phyloP scores from a whole-genome alignment of 2,888 invertebrate species.

The Cheilosia urbana region DNA sequence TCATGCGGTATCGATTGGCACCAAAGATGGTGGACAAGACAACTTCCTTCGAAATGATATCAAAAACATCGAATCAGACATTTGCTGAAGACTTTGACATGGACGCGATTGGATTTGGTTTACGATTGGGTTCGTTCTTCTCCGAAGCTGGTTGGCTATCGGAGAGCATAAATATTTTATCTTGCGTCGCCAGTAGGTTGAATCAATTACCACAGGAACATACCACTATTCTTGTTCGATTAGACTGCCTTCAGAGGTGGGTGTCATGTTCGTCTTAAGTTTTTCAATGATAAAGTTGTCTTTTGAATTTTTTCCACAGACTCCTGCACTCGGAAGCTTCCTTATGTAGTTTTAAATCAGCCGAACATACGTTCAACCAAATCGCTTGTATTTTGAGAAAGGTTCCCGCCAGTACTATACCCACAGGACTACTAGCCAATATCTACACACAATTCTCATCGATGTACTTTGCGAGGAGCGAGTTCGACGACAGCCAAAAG shows the following conservation, averaged over 20 bases:
- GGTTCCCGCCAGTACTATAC: constrained; percentile 83
- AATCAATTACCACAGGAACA: constrained; percentile 85
- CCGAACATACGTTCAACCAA: constrained; percentile 88
- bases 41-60: constrained; percentile 62
- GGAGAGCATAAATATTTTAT: constrained; percentile 90
- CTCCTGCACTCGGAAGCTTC: constrained; percentile 92
- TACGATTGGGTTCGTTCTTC: constrained; percentile 89
- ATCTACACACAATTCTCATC: constrained; percentile 93
- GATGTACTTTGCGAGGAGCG: constrained; percentile 92
- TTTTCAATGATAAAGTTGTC: constrained; percentile 1
- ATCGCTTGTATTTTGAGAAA: constrained; percentile 85
- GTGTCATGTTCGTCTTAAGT: not conserved
- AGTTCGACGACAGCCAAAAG: constrained; percentile 91
- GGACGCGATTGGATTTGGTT: constrained; percentile 80
- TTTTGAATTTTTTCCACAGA: constrained; percentile 84
- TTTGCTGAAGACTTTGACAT: constrained; percentile 76
- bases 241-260: constrained; percentile 95
- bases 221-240: constrained; percentile 87
- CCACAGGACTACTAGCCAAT: constrained; percentile 86
- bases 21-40: constrained; percentile 66
- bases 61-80: constrained; percentile 59
- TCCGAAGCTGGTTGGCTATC: constrained; percentile 95
- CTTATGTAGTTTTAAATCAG: constrained; percentile 91
- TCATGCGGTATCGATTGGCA: constrained; percentile 77
- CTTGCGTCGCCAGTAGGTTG: constrained; percentile 88